Base-by-base conservation (phyloP, 37 sponge, comb jelly and placozoan genomes). In the Spongilla lacustris region DNA sequence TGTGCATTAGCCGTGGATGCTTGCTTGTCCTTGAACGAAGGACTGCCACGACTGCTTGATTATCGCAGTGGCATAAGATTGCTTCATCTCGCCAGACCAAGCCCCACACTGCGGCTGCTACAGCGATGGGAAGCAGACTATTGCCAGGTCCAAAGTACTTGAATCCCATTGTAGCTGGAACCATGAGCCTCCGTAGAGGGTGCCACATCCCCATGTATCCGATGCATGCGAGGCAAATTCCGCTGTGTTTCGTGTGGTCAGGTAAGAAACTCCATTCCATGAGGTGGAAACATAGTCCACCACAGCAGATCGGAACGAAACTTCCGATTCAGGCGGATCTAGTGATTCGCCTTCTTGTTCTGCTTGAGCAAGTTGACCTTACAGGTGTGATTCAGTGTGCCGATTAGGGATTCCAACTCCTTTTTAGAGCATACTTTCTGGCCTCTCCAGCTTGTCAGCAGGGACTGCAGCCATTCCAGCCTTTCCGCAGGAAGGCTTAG, bases 281-380 rank as follows among this genome's bases (percentile, higher is more conserved):
- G 30, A 22, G 70, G n/a, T 26, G 17, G 71, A 46, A 86, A 85
- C n/a, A 58, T 25, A 6, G 32, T 21, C 91, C 91, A 91, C 91
- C 91, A 91, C n/a, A 0, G 31, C 80, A 87, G 66, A 67, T 91
- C 84, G 28, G 90, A 77, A 66, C 46, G 46, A 48, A 84, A 83
- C 24, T 87, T 87, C 27, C 17, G 12, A 36, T 81, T 86, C n/a
- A 91, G 84, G 29, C 88, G 66, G 13, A 78, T 87, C 48, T 73
- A 74, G n/a, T 89, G 89, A 23, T 83, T 67, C 14, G n/a, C 67
- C 21, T 74, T 30, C 29, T 71, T 71, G 28, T 79, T n/a, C 17
- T 82, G 58, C 5, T 41, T 67, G 32, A 73, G 50, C 0, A 82
- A 12, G 69, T 69, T 68, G 17, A 83, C 87, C 35, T 27, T 83